Base-by-base conservation (phyloP, 92 coral and sea anemone genomes). In the Virgularia gustaviana region DNA sequence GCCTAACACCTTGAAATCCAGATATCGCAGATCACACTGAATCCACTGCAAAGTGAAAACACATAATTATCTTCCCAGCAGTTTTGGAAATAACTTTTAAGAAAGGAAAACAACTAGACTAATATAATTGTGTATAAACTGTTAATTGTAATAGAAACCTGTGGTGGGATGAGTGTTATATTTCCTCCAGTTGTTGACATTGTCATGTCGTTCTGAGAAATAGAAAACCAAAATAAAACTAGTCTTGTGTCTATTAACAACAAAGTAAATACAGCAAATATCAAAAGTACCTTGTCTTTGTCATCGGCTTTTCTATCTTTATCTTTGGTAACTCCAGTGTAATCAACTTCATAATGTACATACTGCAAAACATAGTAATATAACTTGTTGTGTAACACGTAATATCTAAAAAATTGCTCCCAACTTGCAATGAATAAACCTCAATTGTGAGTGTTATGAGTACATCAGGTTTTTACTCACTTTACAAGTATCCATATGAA, bases 401-500 rank as follows among this genome's bases (percentile, higher is more conserved):
- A 49, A 11, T 49, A 22, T 49, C 16, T 49, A 18, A 27, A 49
- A 10, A 49, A 49, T 4, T 49, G 56, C 24, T 18, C 56, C 7
- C 4, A 6, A 9, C 19, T 30, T 9, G 2, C 25, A 30, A 12
- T 51, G 1, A 51, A 1, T 51, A 1, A 51, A 51, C 22, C 27
- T 9, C 15, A 9, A 15, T 51, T 10, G 34, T 8, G 29, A 27
- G 34, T 13, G 12, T 9, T 22, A 57, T 35, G 64, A 18, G 29
- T 22, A 7, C 10, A 22, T 28, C 3, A 13, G 16, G 13, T 2
- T 38, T 9, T 12, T 32, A 49, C 88, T 43, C 47, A 94, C 99
- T 88, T 94, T 94, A 79, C 99, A 94, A 11, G 99, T 94, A 36
- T 94, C 99, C 99, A 94, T 94, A 68, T 94, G 99, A 72, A 94